phyloP scores from a whole-genome alignment of 30 jellyfish, hydroid and myxozoan genomes.

The Turritopsis dohrnii region DNA sequence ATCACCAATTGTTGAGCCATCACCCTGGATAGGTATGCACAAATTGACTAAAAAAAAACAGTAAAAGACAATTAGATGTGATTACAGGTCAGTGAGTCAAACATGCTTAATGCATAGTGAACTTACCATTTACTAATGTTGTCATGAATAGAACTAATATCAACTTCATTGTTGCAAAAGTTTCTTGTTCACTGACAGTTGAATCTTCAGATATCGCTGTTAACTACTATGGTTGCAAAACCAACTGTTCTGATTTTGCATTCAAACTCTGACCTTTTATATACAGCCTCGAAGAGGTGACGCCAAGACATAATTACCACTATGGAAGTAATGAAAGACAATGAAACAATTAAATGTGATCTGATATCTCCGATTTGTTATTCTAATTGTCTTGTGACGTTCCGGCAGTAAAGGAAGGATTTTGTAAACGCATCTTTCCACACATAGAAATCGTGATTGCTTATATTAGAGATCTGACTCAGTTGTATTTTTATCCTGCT shows the following conservation, averaged over 20 bases:
- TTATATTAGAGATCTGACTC: background rate
- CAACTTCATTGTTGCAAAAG: background rate
- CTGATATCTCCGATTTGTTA: background rate
- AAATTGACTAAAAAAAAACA: background rate
- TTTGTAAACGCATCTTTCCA: background rate
- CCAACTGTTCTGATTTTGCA: background rate
- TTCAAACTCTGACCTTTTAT: background rate
- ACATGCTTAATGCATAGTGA: background rate
- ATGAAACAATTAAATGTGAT: background rate
- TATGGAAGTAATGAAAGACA: background rate
- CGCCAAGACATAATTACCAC: background rate
- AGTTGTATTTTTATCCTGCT: background rate
- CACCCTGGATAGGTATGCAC: background rate
- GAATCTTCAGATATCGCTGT: background rate
- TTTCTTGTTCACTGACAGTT: background rate
- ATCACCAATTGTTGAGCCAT: background rate
- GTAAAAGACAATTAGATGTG: background rate
- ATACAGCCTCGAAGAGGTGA: background rate
- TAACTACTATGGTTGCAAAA: background rate
- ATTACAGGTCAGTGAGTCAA: no score
- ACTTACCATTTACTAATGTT: background rate
- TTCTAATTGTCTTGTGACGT: background rate
- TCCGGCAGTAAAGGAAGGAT: background rate
- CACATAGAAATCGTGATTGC: background rate
- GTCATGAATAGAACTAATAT: background rate